Base-by-base conservation (phyloP, 2,888 invertebrate genomes). In the Diarsia mendica region DNA sequence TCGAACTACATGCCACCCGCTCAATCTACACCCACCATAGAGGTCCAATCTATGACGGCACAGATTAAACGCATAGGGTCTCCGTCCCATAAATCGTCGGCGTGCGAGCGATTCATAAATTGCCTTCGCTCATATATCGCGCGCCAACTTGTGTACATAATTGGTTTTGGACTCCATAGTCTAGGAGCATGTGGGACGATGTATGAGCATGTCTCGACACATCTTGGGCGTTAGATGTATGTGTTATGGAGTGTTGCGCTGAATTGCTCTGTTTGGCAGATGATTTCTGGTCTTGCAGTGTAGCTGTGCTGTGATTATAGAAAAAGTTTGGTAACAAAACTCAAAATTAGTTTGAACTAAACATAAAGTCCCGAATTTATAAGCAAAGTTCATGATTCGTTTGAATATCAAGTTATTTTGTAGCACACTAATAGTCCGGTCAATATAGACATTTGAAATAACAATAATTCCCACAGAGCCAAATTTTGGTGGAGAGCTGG, bases 91-190 rank as follows among this genome's bases (percentile, higher is more conserved):
- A 85, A 85, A 86, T 86, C 58, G 75, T 72, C 49, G 72, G 39
- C 84, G 83, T 84, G 78, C 78, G 74, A 76, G 83, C 86, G 74
- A 84, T 78, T 86, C 87, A 91, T 91, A 91, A 90, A 90, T 91
- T 88, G 84, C 87, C 85, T 86, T 85, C 87, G 86, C 85, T 90
- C 91, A 90, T 92, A 92, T 89, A 92, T 92, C 88, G 90, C 89
- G 90, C 88, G 90, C 89, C 92, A 92, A 91, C 91, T 91, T 91
- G 91, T 90, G 93, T 90, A 90, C 92, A 91, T 94, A 93, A 94
- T 94, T 93, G 94, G 92, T 92, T 93, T 92, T 89, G 68, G 77
- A 83, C 71, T 63, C 74, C 44, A 91, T 90, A 89, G 88, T 88
- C 88, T 85, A 85, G 84, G 83, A 89, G 88, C 86, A 81, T 86